Percentiles rank a stretch among this genome's conserved stretches.
These are phyloP conservation scores for Ardeotis arabs DNA, from an alignment of 2,113 vertebrate genomes.

Conservation along the genomic window DNA sequence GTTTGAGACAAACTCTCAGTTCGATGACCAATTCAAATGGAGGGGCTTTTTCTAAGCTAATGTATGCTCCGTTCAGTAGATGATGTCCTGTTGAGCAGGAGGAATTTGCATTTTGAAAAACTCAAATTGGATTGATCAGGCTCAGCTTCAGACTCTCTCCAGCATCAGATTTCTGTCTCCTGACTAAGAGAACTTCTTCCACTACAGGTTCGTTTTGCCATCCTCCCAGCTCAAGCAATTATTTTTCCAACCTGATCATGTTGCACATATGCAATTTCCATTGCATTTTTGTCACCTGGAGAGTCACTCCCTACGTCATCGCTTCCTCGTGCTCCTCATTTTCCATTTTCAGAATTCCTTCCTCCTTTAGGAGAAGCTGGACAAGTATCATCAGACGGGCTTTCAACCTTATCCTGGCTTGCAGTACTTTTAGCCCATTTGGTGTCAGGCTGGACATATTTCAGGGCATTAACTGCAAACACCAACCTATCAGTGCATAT, in stretches of 20 bases:
- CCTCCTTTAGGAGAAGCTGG: background rate
- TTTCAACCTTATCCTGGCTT: background rate
- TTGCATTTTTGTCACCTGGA: background rate
- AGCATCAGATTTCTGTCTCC: slow-evolving; percentile 3
- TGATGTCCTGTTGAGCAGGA: background rate
- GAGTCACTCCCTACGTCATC: background rate
- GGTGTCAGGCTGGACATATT: background rate
- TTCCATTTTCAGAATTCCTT: background rate
- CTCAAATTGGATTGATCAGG: background rate
- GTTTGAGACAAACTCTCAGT: background rate
- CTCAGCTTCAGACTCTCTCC: background rate
- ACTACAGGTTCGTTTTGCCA: background rate
- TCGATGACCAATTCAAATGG: background rate
- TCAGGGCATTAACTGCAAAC: background rate
- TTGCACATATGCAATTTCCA: background rate
- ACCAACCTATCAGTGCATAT: background rate
- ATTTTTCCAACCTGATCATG: slow-evolving; percentile 33
- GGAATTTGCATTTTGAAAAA: background rate
- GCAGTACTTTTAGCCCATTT: background rate
- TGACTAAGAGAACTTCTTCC: background rate
- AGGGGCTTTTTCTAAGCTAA: background rate
- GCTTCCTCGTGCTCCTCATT: background rate
- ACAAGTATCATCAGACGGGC: background rate
- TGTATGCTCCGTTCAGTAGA: background rate
- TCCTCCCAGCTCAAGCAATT: background rate